These are phyloP conservation scores for Conistra vaccinii DNA, from an alignment of 2,888 invertebrate genomes.

Conservation along the genomic window DNA sequence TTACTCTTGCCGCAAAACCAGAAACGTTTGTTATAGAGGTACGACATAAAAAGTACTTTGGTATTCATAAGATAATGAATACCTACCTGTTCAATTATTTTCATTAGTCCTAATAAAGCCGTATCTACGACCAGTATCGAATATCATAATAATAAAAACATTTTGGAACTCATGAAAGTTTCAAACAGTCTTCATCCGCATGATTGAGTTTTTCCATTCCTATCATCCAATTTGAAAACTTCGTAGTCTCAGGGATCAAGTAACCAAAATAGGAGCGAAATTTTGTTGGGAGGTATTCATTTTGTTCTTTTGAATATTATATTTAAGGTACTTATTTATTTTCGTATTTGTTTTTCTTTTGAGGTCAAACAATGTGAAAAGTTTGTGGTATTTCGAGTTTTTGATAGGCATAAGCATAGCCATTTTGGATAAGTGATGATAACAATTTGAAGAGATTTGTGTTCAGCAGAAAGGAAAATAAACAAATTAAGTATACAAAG, in stretches of 20 bases:
- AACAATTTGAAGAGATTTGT: not conserved
- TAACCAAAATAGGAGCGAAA: slow-evolving; percentile 55
- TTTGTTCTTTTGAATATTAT: slow-evolving; percentile 37
- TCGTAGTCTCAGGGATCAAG: slow-evolving; percentile 45
- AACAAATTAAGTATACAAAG: slow-evolving; percentile 2
- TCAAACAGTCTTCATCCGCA: slow-evolving; percentile 50
- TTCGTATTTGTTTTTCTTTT: slow-evolving; percentile 35
- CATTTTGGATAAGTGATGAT: slow-evolving; percentile 3
- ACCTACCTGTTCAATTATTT: slow-evolving; percentile 7
- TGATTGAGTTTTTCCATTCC: slow-evolving; percentile 60
- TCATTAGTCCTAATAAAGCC: slow-evolving; percentile 11
- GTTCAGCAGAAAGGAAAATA: not conserved
- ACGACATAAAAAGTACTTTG: too few species aligned
- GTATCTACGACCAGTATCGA: slow-evolving; percentile 15
- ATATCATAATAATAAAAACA: slow-evolving; percentile 39
- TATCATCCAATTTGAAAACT: slow-evolving; percentile 62
- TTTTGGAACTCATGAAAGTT: slow-evolving; percentile 50
- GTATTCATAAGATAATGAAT: not conserved
- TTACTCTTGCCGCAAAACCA: too few species aligned
- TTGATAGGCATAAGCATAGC: not conserved
- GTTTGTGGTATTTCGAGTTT: slow-evolving; percentile 22
- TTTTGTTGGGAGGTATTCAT: slow-evolving; percentile 45
- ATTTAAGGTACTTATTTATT: slow-evolving; percentile 23
- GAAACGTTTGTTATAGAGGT: not conserved
- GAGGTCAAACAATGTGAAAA: slow-evolving; percentile 24